Conservation (phyloP, 2,888 invertebrate species). For the Doris montereyensis region DNA sequence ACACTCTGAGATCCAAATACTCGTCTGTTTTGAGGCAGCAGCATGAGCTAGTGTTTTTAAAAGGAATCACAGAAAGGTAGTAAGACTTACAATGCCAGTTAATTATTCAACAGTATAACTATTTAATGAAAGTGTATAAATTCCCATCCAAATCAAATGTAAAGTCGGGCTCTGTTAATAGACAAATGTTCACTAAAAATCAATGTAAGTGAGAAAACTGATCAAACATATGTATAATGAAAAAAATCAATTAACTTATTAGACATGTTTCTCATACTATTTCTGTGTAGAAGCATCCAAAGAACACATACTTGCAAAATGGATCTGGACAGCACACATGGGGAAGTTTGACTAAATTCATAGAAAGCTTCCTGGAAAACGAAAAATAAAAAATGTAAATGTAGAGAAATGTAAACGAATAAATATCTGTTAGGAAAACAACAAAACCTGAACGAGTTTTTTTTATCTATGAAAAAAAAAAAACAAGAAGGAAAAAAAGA, state of each 20-base stretch:
- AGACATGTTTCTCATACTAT: no score
- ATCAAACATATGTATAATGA: no score
- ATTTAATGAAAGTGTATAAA: not conserved
- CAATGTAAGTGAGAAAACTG: no score
- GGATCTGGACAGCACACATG: constrained; percentile 93
- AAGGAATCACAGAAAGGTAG: not conserved
- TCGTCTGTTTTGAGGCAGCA: constrained; percentile 68
- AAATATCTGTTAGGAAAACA: not conserved
- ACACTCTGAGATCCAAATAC: constrained; percentile 79
- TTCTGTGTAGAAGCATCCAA: no score
- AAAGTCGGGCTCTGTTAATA: no score
- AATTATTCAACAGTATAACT: not conserved
- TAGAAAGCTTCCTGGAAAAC: constrained; percentile 86
- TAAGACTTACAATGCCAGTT: constrained; percentile 9
- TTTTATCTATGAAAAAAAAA: not conserved
- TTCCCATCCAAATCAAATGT: not conserved
- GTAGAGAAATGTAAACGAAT: not conserved
- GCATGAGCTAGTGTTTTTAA: constrained; percentile 64
- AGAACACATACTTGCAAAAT: constrained; percentile 78
- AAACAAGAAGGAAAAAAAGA: not conserved
- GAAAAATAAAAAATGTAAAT: constrained; percentile 46
- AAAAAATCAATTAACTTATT: no score
- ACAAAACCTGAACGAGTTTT: no score
- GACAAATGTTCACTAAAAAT: no score
- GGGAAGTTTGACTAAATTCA: constrained; percentile 89